Evolutionary conservation across 2,113 vertebrate species (phyloP), one percentile per base, ranked within the genome.

Genomic region (Ammodytes dubius): DNA sequence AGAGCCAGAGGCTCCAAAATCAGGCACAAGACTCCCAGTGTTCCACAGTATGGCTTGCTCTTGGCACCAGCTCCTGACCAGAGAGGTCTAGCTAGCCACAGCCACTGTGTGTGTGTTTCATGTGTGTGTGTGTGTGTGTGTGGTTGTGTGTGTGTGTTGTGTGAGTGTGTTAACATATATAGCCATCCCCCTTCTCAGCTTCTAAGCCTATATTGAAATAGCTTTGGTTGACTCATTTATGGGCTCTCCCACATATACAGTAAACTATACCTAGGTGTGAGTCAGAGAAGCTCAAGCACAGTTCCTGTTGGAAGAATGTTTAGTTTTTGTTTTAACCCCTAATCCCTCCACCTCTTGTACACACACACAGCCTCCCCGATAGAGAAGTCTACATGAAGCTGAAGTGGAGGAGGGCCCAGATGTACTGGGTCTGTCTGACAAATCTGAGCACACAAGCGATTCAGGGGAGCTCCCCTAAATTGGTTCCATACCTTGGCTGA

Each of bases 21-120:
- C 89, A 91, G 91, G 91, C 92, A 93, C 92, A 94, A 93, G 91
- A 87, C 91, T 93, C 91, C 83, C 91, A 91, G 88, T 92, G 91
- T 93, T 94, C 88, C 92, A 92, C 89, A 90, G 85, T 84, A 90
- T 40, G 88, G 91, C 88, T 92, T 82, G 85, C 92, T 92, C 82
- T 94, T 96, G 95, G 95, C 93, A 93, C 72, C 56, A 4, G 66
- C 79, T 88, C 92, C 92, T 86, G 86, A 94, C 95, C 93, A 93
- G 79, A 90, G 89, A 90, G 90, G 86, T 88, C 88, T 87, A 83
- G 89, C 91, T 87, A 74, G 85, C 91, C 91, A 63, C 83, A 91
- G 89, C 87, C 88, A 87, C 80, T 85, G 84, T 91, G 87, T 91
- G 82, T 85, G 77, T 85, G 65, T 70, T 70, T 42, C 87, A 77